phyloP scores from a whole-genome alignment of 2,113 vertebrate genomes.

The Datnioides undecimradiatus region DNA sequence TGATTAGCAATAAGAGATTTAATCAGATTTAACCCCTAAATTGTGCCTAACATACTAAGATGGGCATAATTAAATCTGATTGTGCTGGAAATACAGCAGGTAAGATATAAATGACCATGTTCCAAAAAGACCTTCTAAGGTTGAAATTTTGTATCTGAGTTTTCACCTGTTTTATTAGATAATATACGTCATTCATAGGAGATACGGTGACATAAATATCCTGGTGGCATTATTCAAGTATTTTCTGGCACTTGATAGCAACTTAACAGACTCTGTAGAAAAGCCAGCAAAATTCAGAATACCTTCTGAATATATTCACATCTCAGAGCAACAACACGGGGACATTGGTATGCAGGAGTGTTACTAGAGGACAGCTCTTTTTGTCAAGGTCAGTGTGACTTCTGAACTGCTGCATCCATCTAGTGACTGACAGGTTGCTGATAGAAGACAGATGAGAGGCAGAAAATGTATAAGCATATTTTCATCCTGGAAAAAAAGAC shows the following conservation, averaged over 20 bases:
- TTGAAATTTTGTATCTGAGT: neutral
- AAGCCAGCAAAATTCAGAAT: slow-evolving; percentile 18
- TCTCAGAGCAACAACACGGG: slow-evolving; percentile 27
- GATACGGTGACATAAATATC: neutral
- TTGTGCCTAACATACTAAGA: neutral
- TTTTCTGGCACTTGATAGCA: neutral
- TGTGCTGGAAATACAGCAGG: neutral
- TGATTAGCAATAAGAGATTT: slow-evolving; percentile 20
- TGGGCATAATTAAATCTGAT: neutral
- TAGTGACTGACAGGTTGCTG: slow-evolving; percentile 60
- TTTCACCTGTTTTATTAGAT: neutral
- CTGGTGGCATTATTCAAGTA: neutral
- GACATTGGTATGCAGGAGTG: slow-evolving; percentile 60
- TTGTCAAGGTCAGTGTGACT: slow-evolving; percentile 66
- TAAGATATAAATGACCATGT: neutral
- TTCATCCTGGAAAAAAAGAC: slow-evolving; percentile 32
- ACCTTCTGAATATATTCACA: slow-evolving; percentile 36
- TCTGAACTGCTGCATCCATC: slow-evolving; percentile 56
- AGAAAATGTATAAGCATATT: slow-evolving; percentile 47
- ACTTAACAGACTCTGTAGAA: slow-evolving; percentile 8
- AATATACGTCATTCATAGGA: neutral
- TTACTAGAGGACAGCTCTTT: slow-evolving; percentile 37
- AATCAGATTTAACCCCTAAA: neutral
- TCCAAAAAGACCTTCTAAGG: no score
- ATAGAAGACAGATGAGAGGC: slow-evolving; percentile 62